Base-by-base conservation (phyloP, 64 coral and sea anemone genomes). In the Stichodactyla mertensii region DNA sequence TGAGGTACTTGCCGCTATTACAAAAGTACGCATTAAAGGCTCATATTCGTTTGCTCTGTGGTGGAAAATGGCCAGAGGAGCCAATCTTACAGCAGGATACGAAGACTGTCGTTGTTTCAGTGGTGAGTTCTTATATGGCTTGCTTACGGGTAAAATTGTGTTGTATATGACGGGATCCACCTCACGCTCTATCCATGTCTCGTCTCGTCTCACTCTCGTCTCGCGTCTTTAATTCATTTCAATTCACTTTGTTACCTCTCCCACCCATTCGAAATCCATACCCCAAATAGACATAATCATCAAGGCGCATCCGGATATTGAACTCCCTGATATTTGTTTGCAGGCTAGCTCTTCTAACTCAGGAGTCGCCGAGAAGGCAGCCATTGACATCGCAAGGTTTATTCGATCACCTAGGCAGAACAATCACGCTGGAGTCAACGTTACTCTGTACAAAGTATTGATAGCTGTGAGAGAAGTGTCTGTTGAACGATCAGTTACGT, bases 381-480 rank as follows among this genome's bases (percentile, higher is more conserved):
- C 94, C 10, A 18, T 87, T 19, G 87, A 95, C 20, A 95, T 95
- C 82, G 94, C 91, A 16, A 66, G 84, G 31, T 95, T 86, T 64
- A 95, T 95, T 6, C 88, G 64, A 57, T 80, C 87, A 61, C 82
- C 10, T 15, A 58, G 14, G 27, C 87, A 81, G 22, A 92, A 70
- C 28, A 78, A 85, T 55, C 79, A 61, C 6, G 18, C 55, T 27
- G 87, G 88, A 13, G 78, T 89, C 4, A 95, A 92, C 60, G 85
- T 95, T 20, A 95, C 88, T 13, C 67, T 95, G 51, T 95, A 95
- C 78, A 95, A 95, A 52, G 91, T 95, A 11, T 89, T 95, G 51
- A 88, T 95, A 64, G 94, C 94, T 52, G 91, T 95, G 12, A 86
- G 91, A 31, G 94, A 95, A 60, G 94, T 95, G 58, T 77, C 90